These are phyloP conservation scores for Heterohyrax brucei DNA, from an alignment of 2,797 vertebrate species.

Conservation along the genomic window DNA sequence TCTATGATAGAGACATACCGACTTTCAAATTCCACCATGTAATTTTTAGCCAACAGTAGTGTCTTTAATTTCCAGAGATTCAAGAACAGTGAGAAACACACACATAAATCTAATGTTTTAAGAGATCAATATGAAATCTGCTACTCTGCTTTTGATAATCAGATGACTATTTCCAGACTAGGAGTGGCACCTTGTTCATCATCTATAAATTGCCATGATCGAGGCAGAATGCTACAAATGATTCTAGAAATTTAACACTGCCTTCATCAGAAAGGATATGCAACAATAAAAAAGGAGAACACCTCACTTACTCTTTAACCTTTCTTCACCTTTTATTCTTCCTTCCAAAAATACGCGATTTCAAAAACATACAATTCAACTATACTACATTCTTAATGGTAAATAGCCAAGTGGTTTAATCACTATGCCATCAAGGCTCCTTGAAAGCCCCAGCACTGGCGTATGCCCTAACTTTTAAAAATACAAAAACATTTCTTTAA, in stretches of 20 bases:
- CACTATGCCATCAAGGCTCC: no score
- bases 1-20: constrained; percentile 1
- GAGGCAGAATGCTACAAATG: not conserved
- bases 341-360: constrained; percentile 52
- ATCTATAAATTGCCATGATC: constrained; percentile 27
- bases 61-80: constrained; percentile 49
- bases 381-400: constrained; percentile 10
- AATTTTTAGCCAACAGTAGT: constrained; percentile 52
- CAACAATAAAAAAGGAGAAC: not conserved
- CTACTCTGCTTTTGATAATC: constrained; percentile 40
- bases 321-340: constrained; percentile 62
- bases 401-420: no score
- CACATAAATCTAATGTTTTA: not conserved
- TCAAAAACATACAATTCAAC: constrained; percentile 67
- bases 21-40: constrained; percentile 66
- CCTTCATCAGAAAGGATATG: not conserved
- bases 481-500: not conserved
- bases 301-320: constrained; percentile 10
- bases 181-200: not conserved
- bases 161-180: constrained; percentile 38
- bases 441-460: constrained; percentile 1
- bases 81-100: constrained; percentile 62
- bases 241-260: constrained; percentile 50
- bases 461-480: not conserved
- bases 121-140: constrained; percentile 66